These are phyloP conservation scores for Aporophyla nigra DNA, from an alignment of 2,888 invertebrate species.

Conservation along the genomic window DNA sequence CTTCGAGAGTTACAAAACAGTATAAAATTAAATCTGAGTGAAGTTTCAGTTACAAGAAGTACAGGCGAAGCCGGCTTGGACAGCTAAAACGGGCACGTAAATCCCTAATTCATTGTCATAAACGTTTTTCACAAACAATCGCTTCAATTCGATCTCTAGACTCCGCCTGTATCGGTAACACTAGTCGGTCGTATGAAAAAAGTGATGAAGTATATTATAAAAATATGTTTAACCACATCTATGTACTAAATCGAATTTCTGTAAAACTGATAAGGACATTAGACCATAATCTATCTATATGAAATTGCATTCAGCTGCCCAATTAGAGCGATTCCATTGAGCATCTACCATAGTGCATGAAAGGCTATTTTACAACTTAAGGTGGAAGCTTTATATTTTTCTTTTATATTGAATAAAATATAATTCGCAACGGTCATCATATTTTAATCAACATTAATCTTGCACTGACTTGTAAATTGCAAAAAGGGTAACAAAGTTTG, in stretches of 20 bases:
- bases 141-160: conserved; percentile 8
- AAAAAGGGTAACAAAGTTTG: no score
- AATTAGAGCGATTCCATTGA: background rate
- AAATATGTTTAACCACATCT: conserved; percentile 27
- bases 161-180: background rate
- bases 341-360: background rate
- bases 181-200: conserved; percentile 7
- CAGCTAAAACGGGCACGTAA: conserved; percentile 2
- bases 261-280: conserved; percentile 21
- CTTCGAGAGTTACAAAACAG: conserved; percentile 34
- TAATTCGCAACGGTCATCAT: no score
- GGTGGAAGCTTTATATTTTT: no score
- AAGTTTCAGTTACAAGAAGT: conserved; percentile 10
- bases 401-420: no score
- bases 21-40: conserved; percentile 32
- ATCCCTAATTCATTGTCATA: conserved; percentile 21
- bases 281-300: conserved; percentile 15
- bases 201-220: conserved; percentile 8
- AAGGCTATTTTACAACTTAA: conserved; percentile 31
- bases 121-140: conserved; percentile 33
- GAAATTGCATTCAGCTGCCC: conserved; percentile 11
- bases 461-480: no score
- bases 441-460: no score
- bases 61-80: conserved; percentile 27
- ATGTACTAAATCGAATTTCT: conserved; percentile 28